phyloP scores from a whole-genome alignment of 2,797 vertebrate genomes.

The Harpagifer antarcticus region DNA sequence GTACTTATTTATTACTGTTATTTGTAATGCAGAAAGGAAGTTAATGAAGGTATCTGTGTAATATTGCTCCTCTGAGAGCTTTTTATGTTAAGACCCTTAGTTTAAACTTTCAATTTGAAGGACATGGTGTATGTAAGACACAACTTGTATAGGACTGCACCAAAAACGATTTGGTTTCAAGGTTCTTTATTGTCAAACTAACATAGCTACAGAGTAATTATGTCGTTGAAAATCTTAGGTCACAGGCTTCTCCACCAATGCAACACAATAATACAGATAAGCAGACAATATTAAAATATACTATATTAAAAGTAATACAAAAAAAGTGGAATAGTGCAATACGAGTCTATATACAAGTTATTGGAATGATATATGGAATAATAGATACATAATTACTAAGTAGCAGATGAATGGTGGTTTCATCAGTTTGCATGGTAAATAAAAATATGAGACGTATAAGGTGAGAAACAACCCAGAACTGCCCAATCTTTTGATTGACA shows the following conservation, averaged over 20 bases:
- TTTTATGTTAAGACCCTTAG: constrained; percentile 4
- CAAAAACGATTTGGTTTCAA: neutral
- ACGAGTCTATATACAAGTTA: too few species aligned
- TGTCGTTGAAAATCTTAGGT: too few species aligned
- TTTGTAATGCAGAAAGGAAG: constrained; percentile 42
- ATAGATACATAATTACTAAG: too few species aligned
- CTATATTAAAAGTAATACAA: too few species aligned
- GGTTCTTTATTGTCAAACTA: too few species aligned
- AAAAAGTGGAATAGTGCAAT: too few species aligned
- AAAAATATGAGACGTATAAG: constrained; percentile 2
- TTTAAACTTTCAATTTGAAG: constrained; percentile 22
- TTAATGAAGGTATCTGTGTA: constrained; percentile 39
- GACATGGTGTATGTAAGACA: constrained; percentile 36
- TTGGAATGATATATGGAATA: too few species aligned
- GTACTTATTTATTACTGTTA: constrained; percentile 69
- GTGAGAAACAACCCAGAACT: constrained; percentile 23
- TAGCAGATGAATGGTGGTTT: neutral
- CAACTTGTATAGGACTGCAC: constrained; percentile 2
- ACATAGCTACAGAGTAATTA: too few species aligned
- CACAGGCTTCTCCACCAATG: too few species aligned
- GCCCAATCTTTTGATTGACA: constrained; percentile 19
- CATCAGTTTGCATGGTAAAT: constrained; percentile 34
- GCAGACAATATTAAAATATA: too few species aligned
- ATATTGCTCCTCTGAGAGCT: constrained; percentile 21
- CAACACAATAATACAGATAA: too few species aligned